Conservation (phyloP, 2,888 invertebrate species). For the Lamellibrachia satsuma region DNA sequence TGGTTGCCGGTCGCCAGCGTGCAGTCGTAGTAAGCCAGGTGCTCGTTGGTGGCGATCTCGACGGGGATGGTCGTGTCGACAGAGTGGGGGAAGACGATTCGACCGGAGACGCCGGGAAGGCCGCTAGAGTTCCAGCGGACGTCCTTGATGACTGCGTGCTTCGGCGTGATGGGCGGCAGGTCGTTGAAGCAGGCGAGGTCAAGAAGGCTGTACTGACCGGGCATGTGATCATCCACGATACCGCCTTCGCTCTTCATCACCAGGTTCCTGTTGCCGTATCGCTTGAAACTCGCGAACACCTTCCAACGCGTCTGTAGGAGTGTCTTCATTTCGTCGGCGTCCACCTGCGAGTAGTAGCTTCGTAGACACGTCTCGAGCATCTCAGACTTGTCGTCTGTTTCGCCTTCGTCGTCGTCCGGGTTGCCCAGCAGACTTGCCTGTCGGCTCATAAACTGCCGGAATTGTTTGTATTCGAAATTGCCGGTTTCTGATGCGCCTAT, state of each 20-base stretch:
- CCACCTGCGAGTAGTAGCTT: slow-evolving; percentile 19
- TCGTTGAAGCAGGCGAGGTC: slow-evolving; percentile 42
- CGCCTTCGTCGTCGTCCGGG: slow-evolving; percentile 28
- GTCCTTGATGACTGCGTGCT: slow-evolving; percentile 38
- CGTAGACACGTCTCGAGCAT: slow-evolving; percentile 23
- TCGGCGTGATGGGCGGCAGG: slow-evolving; percentile 39
- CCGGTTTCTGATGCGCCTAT: slow-evolving; percentile 33
- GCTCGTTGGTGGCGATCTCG: slow-evolving; percentile 42
- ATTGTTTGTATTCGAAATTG: slow-evolving; percentile 36
- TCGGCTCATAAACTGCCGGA: slow-evolving; percentile 34
- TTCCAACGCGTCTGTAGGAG: slow-evolving; percentile 41
- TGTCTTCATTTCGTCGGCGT: slow-evolving; percentile 30
- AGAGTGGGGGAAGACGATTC: slow-evolving; percentile 38
- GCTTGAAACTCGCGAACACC: slow-evolving; percentile 38
- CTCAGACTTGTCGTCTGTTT: background rate
- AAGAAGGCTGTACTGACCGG: slow-evolving; percentile 40
- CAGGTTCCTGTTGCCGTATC: slow-evolving; percentile 35
- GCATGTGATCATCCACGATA: slow-evolving; percentile 40
- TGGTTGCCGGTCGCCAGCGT: slow-evolving; percentile 41
- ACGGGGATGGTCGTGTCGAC: slow-evolving; percentile 38
- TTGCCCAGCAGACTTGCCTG: slow-evolving; percentile 18
- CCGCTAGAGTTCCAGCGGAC: slow-evolving; percentile 37
- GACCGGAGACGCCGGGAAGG: slow-evolving; percentile 37
- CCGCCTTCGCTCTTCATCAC: slow-evolving; percentile 40
- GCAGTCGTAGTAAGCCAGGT: slow-evolving; percentile 41